Evolutionary conservation across 23 tunicate genomes (phyloP), one percentile per base, ranked within the genome.

Genomic region (Aplidium turbinatum): DNA sequence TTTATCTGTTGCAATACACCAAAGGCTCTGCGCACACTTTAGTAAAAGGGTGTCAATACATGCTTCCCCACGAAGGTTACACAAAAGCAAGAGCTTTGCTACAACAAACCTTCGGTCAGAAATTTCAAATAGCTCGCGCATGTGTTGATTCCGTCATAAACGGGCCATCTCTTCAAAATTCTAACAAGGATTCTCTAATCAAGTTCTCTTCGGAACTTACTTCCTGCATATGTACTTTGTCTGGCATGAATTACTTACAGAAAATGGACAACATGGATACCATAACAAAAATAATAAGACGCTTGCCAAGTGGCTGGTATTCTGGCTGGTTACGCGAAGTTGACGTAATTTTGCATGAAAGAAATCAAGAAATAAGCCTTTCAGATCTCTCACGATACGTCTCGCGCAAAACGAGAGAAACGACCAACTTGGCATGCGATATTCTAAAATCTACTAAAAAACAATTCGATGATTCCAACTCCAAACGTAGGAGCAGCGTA

Each of bases 81-180:
- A 4, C 6, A 23, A 47, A 47, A 22, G 61, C 76, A 4, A 18
- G 76, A 9, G 35, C 47, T 11, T 23, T 70, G 31, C 76, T 70
- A 9, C 5, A 70, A 30, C 3, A 23, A 4, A 70, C 76, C 9
- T 70, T 47, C 27, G 76, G 76, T 2, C 76, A 70, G 23, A 70
- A 70, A 70, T 70, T 47, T 30, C 76, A 70, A 70, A 70, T 70
- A 4, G 61, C 76, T 16, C 33, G 35, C 24, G 76, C 76, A 66
- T 66, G 73, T 62, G 23, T 36, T 9, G 73, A 67, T 22, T 40
- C 55, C 28, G 7, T 67, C 30, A 25, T 22, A 5, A 35, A 67
- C 9, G 73, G 57, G 13, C 73, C 73, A 5, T 3, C 4, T 3
- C 25, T 67, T 7, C 20, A 67, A 16, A 22, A 6, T n/a, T 35